Conservation (phyloP, 2,113 vertebrate species). For the Dasyprocta punctata region DNA sequence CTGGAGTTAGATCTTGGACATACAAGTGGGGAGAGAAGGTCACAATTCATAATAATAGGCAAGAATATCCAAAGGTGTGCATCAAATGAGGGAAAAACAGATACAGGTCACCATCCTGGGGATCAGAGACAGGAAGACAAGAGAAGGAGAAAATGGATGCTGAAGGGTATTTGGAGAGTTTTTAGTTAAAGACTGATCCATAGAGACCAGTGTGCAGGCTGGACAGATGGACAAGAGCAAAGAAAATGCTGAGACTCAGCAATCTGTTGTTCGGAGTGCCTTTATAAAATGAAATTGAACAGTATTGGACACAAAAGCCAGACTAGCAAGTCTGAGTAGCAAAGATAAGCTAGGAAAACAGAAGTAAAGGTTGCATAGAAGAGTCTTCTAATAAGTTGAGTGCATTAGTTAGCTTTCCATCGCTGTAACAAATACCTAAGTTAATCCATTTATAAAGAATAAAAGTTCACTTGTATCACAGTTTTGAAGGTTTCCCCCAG, state of each 20-base stretch:
- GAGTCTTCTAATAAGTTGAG: background rate
- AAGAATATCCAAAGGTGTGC: background rate
- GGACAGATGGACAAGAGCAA: background rate
- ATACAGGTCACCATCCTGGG: too few species aligned
- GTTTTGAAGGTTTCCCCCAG: background rate
- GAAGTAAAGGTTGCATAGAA: background rate
- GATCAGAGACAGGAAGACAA: background rate
- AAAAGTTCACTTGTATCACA: background rate
- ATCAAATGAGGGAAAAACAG: background rate
- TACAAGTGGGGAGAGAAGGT: too few species aligned
- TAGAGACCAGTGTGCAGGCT: background rate
- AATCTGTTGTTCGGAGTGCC: too few species aligned
- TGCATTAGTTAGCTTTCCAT: background rate
- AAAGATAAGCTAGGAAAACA: background rate
- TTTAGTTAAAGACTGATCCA: background rate
- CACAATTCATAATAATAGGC: background rate
- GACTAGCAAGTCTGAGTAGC: background rate
- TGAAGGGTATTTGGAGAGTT: background rate
- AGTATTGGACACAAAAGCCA: rapidly evolving
- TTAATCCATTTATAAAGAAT: background rate
- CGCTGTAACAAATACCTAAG: background rate
- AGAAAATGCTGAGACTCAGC: background rate
- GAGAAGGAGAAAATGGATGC: background rate
- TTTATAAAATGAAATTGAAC: background rate
- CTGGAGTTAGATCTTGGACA: background rate